phyloP scores from a whole-genome alignment of 2,888 invertebrate genomes.

The Trachelus troglodyta region DNA sequence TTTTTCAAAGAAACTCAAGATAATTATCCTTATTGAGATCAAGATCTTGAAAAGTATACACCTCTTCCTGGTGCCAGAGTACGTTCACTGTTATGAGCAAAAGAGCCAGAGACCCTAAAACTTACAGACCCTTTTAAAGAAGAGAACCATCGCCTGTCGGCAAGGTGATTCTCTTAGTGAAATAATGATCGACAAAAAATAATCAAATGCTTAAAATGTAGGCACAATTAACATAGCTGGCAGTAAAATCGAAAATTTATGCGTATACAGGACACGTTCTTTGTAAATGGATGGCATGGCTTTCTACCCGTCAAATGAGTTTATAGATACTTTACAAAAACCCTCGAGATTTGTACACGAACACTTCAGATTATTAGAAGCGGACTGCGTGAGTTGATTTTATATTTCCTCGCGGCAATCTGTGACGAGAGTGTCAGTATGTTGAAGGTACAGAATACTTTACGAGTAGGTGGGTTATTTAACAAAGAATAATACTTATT shows the following conservation, averaged over 20 bases:
- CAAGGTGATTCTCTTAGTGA: slow-evolving; percentile 24
- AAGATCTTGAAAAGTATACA: background rate
- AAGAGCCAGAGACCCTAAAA: background rate
- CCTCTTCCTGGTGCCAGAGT: background rate
- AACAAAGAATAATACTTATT: background rate
- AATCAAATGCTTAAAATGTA: slow-evolving; percentile 19
- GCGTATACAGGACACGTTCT: slow-evolving; percentile 25
- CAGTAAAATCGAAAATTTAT: slow-evolving; percentile 37
- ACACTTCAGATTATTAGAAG: background rate
- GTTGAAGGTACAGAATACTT: background rate
- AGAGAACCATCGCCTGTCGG: background rate
- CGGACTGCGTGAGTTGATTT: background rate
- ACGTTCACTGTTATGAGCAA: background rate
- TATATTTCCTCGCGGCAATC: background rate
- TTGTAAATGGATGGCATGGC: background rate
- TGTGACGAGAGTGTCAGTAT: background rate
- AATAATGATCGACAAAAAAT: slow-evolving; percentile 25
- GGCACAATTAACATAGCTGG: slow-evolving; percentile 29
- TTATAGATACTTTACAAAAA: background rate
- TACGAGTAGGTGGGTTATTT: background rate
- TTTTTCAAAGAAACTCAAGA: background rate
- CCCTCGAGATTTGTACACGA: background rate
- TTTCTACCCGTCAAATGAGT: background rate
- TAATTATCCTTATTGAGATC: background rate
- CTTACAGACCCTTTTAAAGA: background rate